A percentile compares a stretch with the other conserved stretches of the same genome.
phyloP scores from a whole-genome alignment of 1,140 invertebrate genomes.

The Psix sp. region DNA sequence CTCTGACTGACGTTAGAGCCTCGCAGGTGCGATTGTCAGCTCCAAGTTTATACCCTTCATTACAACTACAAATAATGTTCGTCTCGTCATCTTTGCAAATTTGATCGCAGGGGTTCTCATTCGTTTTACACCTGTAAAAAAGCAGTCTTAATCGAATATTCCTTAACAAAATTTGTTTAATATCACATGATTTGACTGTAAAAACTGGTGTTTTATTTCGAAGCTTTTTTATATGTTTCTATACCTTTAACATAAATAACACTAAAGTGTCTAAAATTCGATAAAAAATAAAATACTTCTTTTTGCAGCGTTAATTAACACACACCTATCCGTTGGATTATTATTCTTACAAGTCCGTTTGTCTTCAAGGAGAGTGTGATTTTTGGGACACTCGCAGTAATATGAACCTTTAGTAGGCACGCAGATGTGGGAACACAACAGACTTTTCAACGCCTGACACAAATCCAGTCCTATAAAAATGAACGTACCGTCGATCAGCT shows the following conservation, averaged over 20 bases:
- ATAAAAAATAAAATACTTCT: conserved; percentile 17
- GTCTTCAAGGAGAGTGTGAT: conserved; percentile 83
- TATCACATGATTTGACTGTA: too few relatives aligned
- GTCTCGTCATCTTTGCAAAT: conserved; percentile 76
- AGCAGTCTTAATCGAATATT: background rate
- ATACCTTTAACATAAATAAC: too few relatives aligned
- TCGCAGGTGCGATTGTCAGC: conserved; percentile 75
- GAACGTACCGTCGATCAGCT: background rate
- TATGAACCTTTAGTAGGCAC: conserved; percentile 83
- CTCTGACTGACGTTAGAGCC: conserved; percentile 58
- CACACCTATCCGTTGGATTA: conserved; percentile 62
- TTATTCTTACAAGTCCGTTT: conserved; percentile 80
- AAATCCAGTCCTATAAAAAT: conserved; percentile 74
- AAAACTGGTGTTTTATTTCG: too few relatives aligned
- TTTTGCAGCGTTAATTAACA: too few relatives aligned
- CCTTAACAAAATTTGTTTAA: background rate
- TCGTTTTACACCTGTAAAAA: conserved; percentile 67
- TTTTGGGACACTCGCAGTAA: conserved; percentile 84
- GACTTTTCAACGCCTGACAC: conserved; percentile 81
- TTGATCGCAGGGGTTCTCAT: conserved; percentile 79
- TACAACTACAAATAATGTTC: conserved; percentile 77
- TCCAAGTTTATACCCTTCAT: conserved; percentile 76
- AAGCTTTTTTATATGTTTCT: too few relatives aligned
- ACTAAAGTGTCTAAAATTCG: too few relatives aligned
- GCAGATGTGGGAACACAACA: conserved; percentile 86